Conservation (phyloP, 2,113 vertebrate genomes). For the Aviceda subcristata region DNA sequence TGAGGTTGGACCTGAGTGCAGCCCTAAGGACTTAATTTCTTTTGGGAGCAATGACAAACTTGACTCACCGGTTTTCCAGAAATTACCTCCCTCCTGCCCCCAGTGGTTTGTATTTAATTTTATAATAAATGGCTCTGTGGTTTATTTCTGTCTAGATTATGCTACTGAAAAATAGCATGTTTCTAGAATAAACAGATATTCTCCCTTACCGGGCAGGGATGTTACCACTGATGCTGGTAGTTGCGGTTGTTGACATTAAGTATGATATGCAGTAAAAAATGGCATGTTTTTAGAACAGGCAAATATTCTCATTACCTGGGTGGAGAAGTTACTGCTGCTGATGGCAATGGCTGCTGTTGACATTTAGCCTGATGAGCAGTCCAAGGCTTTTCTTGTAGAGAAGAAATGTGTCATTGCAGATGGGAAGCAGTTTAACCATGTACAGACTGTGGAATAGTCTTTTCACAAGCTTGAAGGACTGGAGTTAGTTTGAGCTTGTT, state of each 20-base stretch:
- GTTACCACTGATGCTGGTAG: rapidly evolving
- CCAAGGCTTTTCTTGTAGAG: not conserved
- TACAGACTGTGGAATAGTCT: not conserved
- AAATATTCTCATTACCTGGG: not conserved
- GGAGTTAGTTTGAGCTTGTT: not conserved
- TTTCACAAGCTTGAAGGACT: not conserved
- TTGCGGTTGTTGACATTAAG: not conserved
- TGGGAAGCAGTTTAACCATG: not conserved
- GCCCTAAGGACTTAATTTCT: not conserved
- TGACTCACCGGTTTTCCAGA: rapidly evolving
- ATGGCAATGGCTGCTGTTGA: not conserved
- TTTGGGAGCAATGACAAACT: not conserved
- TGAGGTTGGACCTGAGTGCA: not conserved
- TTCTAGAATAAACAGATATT: not conserved
- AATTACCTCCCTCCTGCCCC: not conserved
- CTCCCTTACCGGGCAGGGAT: not conserved
- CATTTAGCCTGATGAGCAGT: rapidly evolving
- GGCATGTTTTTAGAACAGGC: not conserved
- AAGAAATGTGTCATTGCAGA: rapidly evolving
- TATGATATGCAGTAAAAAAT: not conserved
- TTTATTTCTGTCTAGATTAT: not conserved
- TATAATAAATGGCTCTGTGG: not conserved
- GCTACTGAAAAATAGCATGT: not conserved
- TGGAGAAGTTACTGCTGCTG: not conserved
- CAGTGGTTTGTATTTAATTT: not conserved